Percentiles rank a stretch among this genome's conserved stretches.
These are phyloP conservation scores for Oryzias curvinotus DNA, from an alignment of 2,113 vertebrate species.

Conservation along the genomic window DNA sequence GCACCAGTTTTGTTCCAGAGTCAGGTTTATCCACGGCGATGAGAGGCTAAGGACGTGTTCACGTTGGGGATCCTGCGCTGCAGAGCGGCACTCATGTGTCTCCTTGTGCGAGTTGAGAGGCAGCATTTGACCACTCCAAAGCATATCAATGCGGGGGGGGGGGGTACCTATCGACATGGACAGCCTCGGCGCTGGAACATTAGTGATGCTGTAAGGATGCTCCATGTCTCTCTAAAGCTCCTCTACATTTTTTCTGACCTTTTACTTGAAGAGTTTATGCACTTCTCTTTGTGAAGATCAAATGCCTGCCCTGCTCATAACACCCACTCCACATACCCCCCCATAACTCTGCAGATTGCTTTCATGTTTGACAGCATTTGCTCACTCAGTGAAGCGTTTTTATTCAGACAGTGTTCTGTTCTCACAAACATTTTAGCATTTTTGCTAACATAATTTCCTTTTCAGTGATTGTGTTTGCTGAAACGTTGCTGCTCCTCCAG, in stretches of 20 bases:
- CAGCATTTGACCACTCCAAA: conserved; percentile 14
- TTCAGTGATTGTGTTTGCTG: no score
- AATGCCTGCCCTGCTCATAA: conserved; percentile 48
- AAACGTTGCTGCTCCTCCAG: no score
- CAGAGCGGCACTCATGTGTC: background rate
- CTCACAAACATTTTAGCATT: no score
- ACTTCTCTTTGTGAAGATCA: conserved; percentile 51
- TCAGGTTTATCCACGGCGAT: no score
- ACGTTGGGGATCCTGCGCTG: background rate
- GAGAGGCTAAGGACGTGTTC: no score
- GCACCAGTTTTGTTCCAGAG: no score
- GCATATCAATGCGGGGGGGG: conserved; percentile 5
- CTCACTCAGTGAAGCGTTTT: conserved; percentile 18
- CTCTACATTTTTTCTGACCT: conserved; percentile 50
- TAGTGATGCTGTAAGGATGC: conserved; percentile 41
- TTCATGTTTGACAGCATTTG: conserved; percentile 36
- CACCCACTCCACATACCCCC: conserved; percentile 23
- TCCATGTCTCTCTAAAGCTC: conserved; percentile 40
- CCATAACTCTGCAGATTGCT: conserved; percentile 32
- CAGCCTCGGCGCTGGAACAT: conserved; percentile 39
- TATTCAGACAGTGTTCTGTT: conserved; percentile 6
- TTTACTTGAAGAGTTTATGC: conserved; percentile 65
- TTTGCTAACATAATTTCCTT: no score
- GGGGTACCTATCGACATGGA: conserved; percentile 24
- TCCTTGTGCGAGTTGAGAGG: background rate